A percentile compares a stretch with the other conserved stretches of the same genome.
Evolutionary conservation across 2,797 vertebrate genomes (phyloP).

Genomic region (Semotilus atromaculatus): DNA sequence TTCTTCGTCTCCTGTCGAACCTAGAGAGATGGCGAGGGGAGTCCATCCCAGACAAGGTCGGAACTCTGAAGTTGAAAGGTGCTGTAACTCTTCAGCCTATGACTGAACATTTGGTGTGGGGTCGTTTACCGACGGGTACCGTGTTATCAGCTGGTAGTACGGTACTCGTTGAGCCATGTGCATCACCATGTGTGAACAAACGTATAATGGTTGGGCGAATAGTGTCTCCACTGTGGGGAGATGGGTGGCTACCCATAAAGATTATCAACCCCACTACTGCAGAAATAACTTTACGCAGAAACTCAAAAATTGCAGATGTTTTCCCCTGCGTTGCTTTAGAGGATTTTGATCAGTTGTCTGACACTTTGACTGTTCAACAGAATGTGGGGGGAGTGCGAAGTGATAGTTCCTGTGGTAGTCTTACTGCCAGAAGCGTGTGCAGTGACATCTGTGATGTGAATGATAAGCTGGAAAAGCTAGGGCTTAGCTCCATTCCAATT

Average conservation of each 20-base stretch:
- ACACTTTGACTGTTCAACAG: not conserved
- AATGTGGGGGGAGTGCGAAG: not conserved
- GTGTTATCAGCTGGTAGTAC: too few species aligned
- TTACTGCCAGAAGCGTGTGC: not conserved
- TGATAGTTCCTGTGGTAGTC: not conserved
- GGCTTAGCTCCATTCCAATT: not conserved
- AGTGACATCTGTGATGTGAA: not conserved
- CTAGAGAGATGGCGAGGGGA: too few species aligned
- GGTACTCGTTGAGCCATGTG: conserved; percentile 33
- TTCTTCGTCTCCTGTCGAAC: too few species aligned
- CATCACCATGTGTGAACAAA: not conserved
- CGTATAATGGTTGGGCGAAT: conserved; percentile 31
- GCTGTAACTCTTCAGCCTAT: too few species aligned
- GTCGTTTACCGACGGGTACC: too few species aligned
- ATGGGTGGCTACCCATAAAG: conserved; percentile 46
- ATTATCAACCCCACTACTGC: conserved; percentile 21
- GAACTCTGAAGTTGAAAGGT: too few species aligned
- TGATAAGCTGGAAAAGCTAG: conserved; percentile 2
- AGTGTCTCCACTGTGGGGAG: conserved; percentile 13
- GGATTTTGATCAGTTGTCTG: conserved; percentile 1
- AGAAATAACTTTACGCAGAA: conserved; percentile 41
- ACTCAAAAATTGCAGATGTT: conserved; percentile 49
- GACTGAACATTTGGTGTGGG: too few species aligned
- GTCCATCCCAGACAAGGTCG: too few species aligned
- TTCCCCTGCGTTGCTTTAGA: conserved; percentile 39